Conservation (phyloP, 2,113 vertebrate species). For the Hymenochirus boettgeri region DNA sequence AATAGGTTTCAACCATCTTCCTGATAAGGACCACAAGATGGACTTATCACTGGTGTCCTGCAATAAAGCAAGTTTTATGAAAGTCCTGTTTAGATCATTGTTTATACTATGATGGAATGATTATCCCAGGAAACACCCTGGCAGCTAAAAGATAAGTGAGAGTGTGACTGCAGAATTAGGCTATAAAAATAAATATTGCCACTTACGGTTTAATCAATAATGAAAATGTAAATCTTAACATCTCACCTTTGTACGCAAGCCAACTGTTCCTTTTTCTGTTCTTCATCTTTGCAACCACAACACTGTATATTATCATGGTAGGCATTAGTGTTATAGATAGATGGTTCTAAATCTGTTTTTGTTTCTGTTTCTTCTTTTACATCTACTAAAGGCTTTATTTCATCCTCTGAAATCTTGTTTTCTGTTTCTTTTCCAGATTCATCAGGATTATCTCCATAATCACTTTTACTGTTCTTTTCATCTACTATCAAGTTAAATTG, state of each 20-base stretch:
- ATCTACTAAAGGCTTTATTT: constrained; percentile 16
- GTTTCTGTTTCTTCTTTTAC: constrained; percentile 40
- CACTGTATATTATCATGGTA: background rate
- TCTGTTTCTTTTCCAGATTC: constrained; percentile 28
- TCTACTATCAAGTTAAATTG: constrained; percentile 3
- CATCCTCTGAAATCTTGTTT: constrained; percentile 19
- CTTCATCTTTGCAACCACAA: background rate
- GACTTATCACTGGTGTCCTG: no score
- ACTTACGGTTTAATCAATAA: no score
- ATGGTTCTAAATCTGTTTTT: constrained; percentile 20
- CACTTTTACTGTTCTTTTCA: constrained; percentile 31
- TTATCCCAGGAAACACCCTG: no score
- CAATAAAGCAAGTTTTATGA: no score
- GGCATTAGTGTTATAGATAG: background rate
- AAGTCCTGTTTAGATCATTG: no score
- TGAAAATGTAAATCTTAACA: no score
- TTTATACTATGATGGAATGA: no score
- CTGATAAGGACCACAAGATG: no score
- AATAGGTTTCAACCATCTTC: no score
- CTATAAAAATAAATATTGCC: no score
- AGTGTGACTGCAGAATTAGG: no score
- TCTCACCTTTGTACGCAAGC: constrained; percentile 49
- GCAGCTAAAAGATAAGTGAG: no score
- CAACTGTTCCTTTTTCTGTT: background rate
- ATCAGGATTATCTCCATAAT: background rate